Base-by-base conservation (phyloP, 2,888 invertebrate genomes). In the Drosophila cognata region DNA sequence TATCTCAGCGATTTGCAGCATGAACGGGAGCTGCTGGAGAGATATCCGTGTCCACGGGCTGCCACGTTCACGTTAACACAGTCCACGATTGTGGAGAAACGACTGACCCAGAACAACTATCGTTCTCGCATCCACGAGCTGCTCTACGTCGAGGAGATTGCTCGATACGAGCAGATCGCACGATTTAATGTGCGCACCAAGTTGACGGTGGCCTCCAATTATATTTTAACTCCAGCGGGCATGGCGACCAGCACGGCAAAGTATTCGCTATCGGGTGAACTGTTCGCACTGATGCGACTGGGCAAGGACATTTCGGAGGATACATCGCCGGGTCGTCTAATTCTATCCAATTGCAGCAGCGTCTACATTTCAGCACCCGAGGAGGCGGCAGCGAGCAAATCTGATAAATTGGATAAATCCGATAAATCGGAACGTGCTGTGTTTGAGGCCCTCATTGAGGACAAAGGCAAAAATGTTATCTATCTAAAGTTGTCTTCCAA, bases 261-360 rank as follows among this genome's bases (percentile, higher is more conserved):
- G 92, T 97, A 96, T 93, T 95, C 96, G 0, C 94, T 95, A 81
- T 94, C 95, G 28, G 96, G 96, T 21, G 97, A 97, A 92, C 93
- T 97, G 36, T 97, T 96, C 93, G 97, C 96, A 10, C 94, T 96
- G 69, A 94, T 97, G 93, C 94, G 94, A 60, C 93, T 97, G 48
- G 95, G 95, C 31, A 95, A 96, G 88, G 96, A 96, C 88, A 94
- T 97, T 51, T 96, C 96, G 0, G 97, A 97, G 91, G 97, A 97
- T 91, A 96, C 97, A 4, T 95, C 96, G 16, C 96, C 96, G 56
- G 97, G 97, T 1, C 94, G 97, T 33, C 94, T 97, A 18, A 96
- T 97, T 71, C 93, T 97, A 21, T 96, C 96, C 88, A 96, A 96
- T 87, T 97, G 97, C 90, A 95, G 95, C 71, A 95, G 95, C 46